Evolutionary conservation across 2,797 vertebrate species (phyloP).

Genomic region (Urocyon cinereoargenteus): DNA sequence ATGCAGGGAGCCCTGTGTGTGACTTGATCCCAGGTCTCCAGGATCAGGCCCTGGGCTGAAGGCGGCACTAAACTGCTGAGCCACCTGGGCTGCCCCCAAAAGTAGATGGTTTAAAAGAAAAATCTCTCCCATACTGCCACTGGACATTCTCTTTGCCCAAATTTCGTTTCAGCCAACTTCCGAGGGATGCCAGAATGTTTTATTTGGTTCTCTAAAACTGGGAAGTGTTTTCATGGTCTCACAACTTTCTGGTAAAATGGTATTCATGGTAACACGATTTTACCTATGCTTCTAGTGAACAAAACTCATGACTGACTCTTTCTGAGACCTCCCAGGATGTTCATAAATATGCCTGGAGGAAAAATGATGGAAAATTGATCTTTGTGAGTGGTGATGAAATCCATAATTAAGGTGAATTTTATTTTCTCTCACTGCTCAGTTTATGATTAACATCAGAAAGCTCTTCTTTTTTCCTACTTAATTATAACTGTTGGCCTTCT

Average conservation of each 20-base stretch:
- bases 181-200: constrained; percentile 25
- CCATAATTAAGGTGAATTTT: constrained; percentile 62
- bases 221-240: background rate
- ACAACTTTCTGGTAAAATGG: constrained; percentile 10
- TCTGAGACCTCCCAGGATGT: constrained; percentile 39
- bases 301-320: background rate
- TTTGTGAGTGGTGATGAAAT: background rate
- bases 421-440: constrained; percentile 31
- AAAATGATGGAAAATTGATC: constrained; percentile 69
- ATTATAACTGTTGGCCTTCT: background rate
- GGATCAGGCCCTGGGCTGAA: no score
- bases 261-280: constrained; percentile 1
- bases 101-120: constrained; percentile 55
- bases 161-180: background rate
- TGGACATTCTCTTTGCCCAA: constrained; percentile 1
- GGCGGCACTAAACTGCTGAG: no score
- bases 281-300: constrained; percentile 18
- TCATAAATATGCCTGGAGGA: constrained; percentile 37
- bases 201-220: constrained; percentile 29
- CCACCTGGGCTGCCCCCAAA: no score
- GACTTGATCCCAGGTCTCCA: no score
- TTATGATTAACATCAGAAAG: constrained; percentile 41
- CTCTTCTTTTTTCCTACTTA: constrained; percentile 34
- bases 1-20: no score
- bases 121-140: background rate